Evolutionary conservation across 2,113 vertebrate genomes (phyloP), one percentile per base, ranked within the genome.

Genomic region (Spheniscus mendiculus): DNA sequence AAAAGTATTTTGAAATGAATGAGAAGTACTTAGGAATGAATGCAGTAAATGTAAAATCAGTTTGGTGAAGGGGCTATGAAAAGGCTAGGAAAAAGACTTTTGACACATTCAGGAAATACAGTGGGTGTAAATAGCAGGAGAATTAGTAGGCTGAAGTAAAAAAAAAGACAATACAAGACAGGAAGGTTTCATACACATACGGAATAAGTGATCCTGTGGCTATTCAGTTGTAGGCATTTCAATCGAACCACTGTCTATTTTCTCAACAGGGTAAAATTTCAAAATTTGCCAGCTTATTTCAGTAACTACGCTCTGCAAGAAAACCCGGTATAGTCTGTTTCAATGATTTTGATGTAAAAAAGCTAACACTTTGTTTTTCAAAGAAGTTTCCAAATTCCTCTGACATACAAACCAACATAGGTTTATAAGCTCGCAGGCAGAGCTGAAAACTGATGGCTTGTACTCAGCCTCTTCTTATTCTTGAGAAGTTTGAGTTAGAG

Each of bases 231-330:
- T 21, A 69, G n/a, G 12, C 11, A 59, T 62, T 92, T 86, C 49
- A 63, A 1, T 42, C 1, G 0, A 78, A 36, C 29, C 18, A 26
- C 5, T 6, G 7, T 16, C 47, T 45, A 1, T 50, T 62, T 69
- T 82, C 36, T 36, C 26, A 69, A 86, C 12, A 53, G 11, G 23
- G 12, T 52, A 53, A 49, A 52, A 53, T 53, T 38, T 78, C 32
- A 63, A 58, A 83, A 40, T 74, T 53, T 55, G 12, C 21, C 70
- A 55, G 44, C 40, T 73, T 78, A 53, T n/a, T 63, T 49, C 22
- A 63, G 25, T 32, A 71, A 34, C 52, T 81, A 38, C 4, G 4
- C 12, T 38, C 38, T 69, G 38, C 25, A 81, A 52, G 53, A 45
- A 42, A 82, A 72, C 7, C 20, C 1, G 0, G 4, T n/a, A 25